phyloP scores from a whole-genome alignment of 2,888 invertebrate species.

The Aporophyla lueneburgensis region DNA sequence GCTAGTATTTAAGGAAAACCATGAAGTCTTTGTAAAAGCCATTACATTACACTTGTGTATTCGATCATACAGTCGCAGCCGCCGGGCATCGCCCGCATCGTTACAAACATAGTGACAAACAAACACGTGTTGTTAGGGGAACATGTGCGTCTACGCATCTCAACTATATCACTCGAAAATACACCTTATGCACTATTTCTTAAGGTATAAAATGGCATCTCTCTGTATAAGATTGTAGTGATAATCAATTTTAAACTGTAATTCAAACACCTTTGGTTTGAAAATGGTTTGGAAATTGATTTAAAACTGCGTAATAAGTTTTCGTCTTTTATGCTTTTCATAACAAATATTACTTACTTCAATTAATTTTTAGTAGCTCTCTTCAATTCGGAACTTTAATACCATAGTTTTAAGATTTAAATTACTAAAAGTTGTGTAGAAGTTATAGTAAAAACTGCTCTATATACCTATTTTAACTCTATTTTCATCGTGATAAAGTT shows the following conservation, averaged over 20 bases:
- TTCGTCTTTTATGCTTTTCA: conserved; percentile 46
- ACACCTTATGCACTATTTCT: fast-evolving
- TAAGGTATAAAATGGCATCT: background rate
- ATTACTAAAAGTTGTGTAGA: conserved; percentile 18
- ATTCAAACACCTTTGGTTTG: background rate
- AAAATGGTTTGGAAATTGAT: conserved; percentile 5
- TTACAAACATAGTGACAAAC: conserved; percentile 71
- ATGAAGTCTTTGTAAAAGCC: background rate
- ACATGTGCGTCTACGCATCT: conserved; percentile 65
- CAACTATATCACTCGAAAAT: conserved; percentile 20
- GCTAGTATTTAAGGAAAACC: background rate
- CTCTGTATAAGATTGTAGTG: fast-evolving
- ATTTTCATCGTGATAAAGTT: fast-evolving
- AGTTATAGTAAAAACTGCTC: conserved; percentile 5
- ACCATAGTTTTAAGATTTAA: fast-evolving
- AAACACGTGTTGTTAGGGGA: conserved; percentile 65
- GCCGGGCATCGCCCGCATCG: conserved; percentile 67
- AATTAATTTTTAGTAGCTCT: background rate
- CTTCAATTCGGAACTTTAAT: conserved; percentile 26
- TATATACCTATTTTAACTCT: background rate
- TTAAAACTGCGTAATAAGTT: conserved; percentile 33
- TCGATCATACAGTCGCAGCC: conserved; percentile 49
- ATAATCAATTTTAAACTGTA: conserved; percentile 30
- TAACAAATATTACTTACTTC: conserved; percentile 36
- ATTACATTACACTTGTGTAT: conserved; percentile 40